Evolutionary conservation across 2,113 vertebrate species (phyloP), one percentile per base, ranked within the genome.

Genomic region (Atrichornis clamosus): DNA sequence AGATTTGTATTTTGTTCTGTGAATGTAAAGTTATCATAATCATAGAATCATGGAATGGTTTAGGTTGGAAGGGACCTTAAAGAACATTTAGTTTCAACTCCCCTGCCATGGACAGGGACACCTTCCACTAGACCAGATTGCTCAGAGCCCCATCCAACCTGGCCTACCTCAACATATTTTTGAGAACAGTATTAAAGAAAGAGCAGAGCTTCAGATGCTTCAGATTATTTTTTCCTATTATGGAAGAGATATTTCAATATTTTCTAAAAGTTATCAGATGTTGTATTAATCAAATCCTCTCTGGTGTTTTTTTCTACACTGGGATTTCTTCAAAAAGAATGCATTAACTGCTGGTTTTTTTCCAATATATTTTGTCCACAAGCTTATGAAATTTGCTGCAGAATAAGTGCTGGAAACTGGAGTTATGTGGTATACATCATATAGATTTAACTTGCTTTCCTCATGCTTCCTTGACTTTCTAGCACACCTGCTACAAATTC

Each of bases 401-500:
- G 49, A 67, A 13, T 53, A 65, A 64, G 9, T 49, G 37, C 4
- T 64, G 53, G 32, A 64, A 87, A 74, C 24, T 64, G 19, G 10
- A 14, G 21, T 77, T 83, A 55, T 63, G 37, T 84, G 7, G 11
- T 28, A 67, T 46, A 16, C 59, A 56, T 19, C 27, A 7, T 30
- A 28, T 11, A 79, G 73, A 64, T 80, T 76, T 72, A 76, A 77
- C 67, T 93, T 73, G 11, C 13, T 87, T 89, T 78, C 37, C 33
- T 89, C 70, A 35, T 2, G 15, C 77, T 93, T 87, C 63, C 53
- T 42, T 87, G 49, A 76, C 35, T 95, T 95, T 83, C 56, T 82
- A 58, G 32, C 20, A 83, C 75, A 95, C 78, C 63, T 93, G 82
- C 46, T 95, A 70, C n/a, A 83, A 60, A 93, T 87, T 93, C 74